phyloP scores from a whole-genome alignment of 2,888 invertebrate species.

The Colletes collaris region DNA sequence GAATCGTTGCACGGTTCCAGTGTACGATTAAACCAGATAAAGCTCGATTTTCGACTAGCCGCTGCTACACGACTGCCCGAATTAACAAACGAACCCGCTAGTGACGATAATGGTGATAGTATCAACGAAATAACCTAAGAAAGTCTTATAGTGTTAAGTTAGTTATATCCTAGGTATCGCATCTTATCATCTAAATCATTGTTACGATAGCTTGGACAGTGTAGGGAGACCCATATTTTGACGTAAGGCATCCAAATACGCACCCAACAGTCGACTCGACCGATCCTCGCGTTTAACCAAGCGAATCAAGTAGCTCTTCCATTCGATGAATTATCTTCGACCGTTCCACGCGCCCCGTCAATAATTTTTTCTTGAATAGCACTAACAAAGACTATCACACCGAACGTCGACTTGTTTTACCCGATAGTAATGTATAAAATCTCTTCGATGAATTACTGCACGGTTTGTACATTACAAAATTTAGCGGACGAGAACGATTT shows the following conservation, averaged over 20 bases:
- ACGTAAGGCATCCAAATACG: slow-evolving; percentile 2
- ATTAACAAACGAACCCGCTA: slow-evolving; percentile 61
- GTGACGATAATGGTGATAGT: slow-evolving; percentile 69
- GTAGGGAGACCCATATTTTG: slow-evolving; percentile 20
- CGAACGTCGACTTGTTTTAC: too few species aligned
- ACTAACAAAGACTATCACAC: too few species aligned
- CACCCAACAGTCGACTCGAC: slow-evolving; percentile 7
- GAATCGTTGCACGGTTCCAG: slow-evolving; percentile 33
- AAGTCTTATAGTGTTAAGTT: slow-evolving; percentile 70
- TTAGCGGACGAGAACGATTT: too few species aligned
- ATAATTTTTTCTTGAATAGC: too few species aligned
- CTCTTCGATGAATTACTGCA: too few species aligned
- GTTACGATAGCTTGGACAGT: slow-evolving; percentile 46
- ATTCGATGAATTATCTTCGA: background rate
- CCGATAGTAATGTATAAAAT: too few species aligned
- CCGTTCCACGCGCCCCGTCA: too few species aligned
- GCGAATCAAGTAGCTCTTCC: background rate
- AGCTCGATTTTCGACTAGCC: slow-evolving; percentile 32
- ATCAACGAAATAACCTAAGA: slow-evolving; percentile 69
- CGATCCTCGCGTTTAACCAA: slow-evolving; percentile 5
- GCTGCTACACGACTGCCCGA: slow-evolving; percentile 51
- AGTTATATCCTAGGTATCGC: slow-evolving; percentile 65
- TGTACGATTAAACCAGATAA: slow-evolving; percentile 14
- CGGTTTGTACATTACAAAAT: too few species aligned
- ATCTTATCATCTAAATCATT: slow-evolving; percentile 56